Percentiles rank a stretch among this genome's conserved stretches.
These are phyloP conservation scores for Pimpla rufipes DNA, from an alignment of 2,888 invertebrate species.

Conservation along the genomic window DNA sequence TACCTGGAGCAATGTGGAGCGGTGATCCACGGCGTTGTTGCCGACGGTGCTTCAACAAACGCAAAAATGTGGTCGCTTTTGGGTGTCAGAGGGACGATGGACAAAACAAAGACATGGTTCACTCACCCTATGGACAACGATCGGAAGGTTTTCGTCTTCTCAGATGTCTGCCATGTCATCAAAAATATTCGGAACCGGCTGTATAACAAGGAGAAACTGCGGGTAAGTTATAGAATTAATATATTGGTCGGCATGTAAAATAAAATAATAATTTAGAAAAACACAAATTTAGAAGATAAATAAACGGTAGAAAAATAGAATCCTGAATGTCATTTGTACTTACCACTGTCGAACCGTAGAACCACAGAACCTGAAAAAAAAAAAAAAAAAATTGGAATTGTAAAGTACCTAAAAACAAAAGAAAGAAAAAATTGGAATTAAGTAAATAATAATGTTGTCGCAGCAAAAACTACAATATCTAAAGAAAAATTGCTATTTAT, in stretches of 20 bases:
- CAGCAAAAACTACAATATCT: too few species aligned
- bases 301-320: background rate
- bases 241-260: background rate
- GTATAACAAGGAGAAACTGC: constrained; percentile 39
- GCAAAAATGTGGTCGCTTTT: constrained; percentile 49
- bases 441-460: too few species aligned
- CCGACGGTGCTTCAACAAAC: constrained; percentile 52
- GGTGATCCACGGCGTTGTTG: constrained; percentile 52
- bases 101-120: constrained; percentile 37
- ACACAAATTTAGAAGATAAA: background rate
- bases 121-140: constrained; percentile 41
- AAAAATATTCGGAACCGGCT: constrained; percentile 49
- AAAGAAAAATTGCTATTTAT: too few species aligned
- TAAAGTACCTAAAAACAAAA: too few species aligned
- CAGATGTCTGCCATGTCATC: constrained; percentile 40
- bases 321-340: background rate
- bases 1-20: constrained; percentile 55
- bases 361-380: background rate
- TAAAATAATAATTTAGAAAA: background rate
- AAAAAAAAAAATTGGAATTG: background rate
- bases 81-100: constrained; percentile 25
- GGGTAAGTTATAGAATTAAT: constrained; percentile 26
- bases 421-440: too few species aligned
- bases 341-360: too few species aligned
- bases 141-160: constrained; percentile 45